Percentiles rank a stretch among this genome's conserved stretches.
Evolutionary conservation across 1,140 invertebrate species (phyloP).

Genomic region (Metopolophium dirhodum): DNA sequence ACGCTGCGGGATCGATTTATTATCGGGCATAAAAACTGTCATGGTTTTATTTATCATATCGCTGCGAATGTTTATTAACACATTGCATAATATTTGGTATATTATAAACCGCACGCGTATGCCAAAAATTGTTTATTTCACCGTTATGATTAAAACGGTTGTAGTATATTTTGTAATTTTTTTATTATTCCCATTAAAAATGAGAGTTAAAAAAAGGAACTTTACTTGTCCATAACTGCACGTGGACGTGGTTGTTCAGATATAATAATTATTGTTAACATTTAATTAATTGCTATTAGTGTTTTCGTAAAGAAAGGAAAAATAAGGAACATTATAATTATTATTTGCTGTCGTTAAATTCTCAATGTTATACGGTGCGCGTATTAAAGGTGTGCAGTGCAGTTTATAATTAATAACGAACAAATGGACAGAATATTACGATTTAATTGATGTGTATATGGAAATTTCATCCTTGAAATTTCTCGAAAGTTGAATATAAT

Average conservation of each 20-base stretch:
- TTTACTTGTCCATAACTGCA: not conserved
- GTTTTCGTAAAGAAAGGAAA: not conserved
- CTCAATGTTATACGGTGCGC: not conserved
- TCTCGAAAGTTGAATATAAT: not conserved
- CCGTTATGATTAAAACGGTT: not conserved
- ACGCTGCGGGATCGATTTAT: not conserved
- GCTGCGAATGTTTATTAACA: not conserved
- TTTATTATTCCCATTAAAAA: not conserved
- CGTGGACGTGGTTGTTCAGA: not conserved
- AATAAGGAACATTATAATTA: not conserved
- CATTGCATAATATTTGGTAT: slow-evolving; percentile 2
- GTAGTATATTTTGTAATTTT: not conserved
- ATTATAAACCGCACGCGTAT: not conserved
- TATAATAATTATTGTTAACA: not conserved
- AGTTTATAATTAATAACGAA: not conserved
- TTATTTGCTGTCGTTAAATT: not conserved
- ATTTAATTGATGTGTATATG: not conserved
- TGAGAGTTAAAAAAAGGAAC: not conserved
- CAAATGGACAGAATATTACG: not conserved
- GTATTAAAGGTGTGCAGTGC: not conserved
- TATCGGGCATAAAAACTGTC: slow-evolving; percentile 27
- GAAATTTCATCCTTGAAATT: slow-evolving; percentile 21
- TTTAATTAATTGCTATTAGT: not conserved
- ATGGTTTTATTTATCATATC: slow-evolving; percentile 23
- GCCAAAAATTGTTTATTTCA: slow-evolving; percentile 4